These are phyloP conservation scores for Chelon auratus DNA, from an alignment of 2,797 vertebrate species.

Conservation along the genomic window DNA sequence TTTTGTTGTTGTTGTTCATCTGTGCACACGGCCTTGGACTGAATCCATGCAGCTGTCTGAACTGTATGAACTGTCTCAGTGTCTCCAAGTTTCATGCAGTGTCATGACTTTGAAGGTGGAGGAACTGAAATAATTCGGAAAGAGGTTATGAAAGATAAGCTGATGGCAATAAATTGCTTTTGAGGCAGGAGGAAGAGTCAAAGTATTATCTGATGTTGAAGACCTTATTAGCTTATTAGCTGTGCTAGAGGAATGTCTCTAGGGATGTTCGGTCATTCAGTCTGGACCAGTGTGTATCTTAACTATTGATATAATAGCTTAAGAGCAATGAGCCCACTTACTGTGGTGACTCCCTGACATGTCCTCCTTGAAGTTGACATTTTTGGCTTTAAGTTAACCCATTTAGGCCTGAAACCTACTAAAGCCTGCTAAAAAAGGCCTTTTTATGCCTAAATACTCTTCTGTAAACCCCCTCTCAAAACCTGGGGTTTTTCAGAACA, in stretches of 20 bases:
- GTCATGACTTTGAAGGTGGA: conserved; percentile 1
- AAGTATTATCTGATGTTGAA: neutral
- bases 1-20: neutral
- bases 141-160: conserved; percentile 37
- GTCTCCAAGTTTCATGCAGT: conserved; percentile 15
- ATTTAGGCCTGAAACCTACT: too few species aligned
- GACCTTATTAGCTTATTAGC: neutral
- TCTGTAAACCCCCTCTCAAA: too few species aligned
- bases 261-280: neutral
- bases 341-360: neutral
- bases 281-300: neutral
- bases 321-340: too few species aligned
- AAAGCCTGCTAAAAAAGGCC: too few species aligned
- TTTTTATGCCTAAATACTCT: too few species aligned
- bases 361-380: neutral
- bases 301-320: neutral
- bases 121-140: conserved; percentile 5
- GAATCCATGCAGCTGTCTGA: conserved; percentile 6
- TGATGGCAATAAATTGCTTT: conserved; percentile 15
- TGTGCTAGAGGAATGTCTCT: neutral
- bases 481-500: too few species aligned
- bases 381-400: neutral
- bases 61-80: conserved; percentile 13
- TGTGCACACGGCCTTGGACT: neutral
- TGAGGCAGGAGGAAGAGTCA: neutral